Evolutionary conservation across 2,797 vertebrate genomes (phyloP).

Genomic region (Eospalax fontanierii): DNA sequence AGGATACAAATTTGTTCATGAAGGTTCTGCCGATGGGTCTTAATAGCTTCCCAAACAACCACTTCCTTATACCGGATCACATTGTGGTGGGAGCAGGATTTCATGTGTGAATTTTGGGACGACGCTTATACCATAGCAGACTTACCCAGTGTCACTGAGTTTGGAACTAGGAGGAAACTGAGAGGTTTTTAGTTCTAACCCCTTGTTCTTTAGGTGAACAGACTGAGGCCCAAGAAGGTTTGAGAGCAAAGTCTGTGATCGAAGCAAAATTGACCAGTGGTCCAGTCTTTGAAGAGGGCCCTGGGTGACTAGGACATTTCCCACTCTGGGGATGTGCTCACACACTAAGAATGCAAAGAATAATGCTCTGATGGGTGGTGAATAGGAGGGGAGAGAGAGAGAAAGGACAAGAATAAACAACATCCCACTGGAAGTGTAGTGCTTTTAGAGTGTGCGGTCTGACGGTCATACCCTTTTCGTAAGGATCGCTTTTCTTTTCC

Average conservation of each 20-base stretch:
- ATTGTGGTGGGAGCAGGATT: neutral
- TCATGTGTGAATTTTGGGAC: neutral
- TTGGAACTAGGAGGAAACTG: neutral
- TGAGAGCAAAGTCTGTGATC: neutral
- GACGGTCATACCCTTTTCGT: no score
- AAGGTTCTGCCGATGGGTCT: neutral
- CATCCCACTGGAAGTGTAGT: neutral
- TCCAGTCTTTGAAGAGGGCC: neutral
- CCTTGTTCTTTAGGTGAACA: neutral
- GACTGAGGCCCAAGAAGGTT: neutral
- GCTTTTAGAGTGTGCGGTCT: neutral
- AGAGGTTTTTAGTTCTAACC: neutral
- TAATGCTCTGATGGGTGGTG: neutral
- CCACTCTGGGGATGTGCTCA: neutral
- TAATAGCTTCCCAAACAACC: neutral
- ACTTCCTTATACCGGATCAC: neutral
- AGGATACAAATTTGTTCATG: neutral
- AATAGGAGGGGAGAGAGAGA: neutral
- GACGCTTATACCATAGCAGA: neutral
- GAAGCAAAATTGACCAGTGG: neutral
- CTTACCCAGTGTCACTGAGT: neutral
- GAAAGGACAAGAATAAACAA: neutral
- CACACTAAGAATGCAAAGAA: neutral
- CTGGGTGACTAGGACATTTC: neutral
- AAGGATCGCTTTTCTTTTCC: neutral